Conservation (phyloP, 1,140 invertebrate species). For the Bicyclus anynana region DNA sequence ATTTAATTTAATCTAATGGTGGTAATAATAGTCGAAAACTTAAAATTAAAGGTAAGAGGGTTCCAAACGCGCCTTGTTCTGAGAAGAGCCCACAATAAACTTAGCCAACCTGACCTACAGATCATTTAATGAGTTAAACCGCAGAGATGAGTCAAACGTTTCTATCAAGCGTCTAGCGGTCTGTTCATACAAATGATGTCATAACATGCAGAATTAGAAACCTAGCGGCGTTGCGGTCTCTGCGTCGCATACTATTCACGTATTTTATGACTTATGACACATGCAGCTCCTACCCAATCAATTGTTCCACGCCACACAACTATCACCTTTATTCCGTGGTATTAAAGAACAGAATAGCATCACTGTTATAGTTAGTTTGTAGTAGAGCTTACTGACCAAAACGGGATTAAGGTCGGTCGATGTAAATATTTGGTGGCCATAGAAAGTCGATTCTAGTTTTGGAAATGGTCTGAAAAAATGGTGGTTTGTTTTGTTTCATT, state of each 20-base stretch:
- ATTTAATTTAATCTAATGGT: too few species aligned
- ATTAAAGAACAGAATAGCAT: conserved; percentile 10
- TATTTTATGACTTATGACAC: conserved; percentile 42
- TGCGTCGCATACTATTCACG: conserved; percentile 38
- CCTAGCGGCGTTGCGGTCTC: conserved; percentile 30
- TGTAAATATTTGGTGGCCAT: conserved; percentile 21
- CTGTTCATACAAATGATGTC: conserved; percentile 43
- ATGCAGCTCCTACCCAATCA: conserved; percentile 14
- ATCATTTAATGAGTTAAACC: conserved; percentile 8
- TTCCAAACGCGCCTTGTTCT: too few species aligned
- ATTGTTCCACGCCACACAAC: background rate
- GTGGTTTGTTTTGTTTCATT: background rate
- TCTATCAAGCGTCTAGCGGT: conserved; percentile 31
- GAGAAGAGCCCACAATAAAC: too few species aligned
- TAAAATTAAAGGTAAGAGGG: too few species aligned
- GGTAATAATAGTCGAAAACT: too few species aligned
- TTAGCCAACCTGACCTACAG: conserved; percentile 22
- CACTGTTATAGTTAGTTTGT: too few species aligned
- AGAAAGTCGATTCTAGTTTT: conserved; percentile 22
- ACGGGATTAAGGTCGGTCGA: conserved; percentile 25
- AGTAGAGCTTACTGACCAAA: conserved; percentile 7
- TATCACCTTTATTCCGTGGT: conserved; percentile 6
- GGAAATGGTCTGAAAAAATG: conserved; percentile 3
- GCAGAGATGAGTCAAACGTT: conserved; percentile 22
- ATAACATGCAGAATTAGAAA: conserved; percentile 46